phyloP scores from a whole-genome alignment of 2,797 vertebrate genomes.

The Anguilla obscura region DNA sequence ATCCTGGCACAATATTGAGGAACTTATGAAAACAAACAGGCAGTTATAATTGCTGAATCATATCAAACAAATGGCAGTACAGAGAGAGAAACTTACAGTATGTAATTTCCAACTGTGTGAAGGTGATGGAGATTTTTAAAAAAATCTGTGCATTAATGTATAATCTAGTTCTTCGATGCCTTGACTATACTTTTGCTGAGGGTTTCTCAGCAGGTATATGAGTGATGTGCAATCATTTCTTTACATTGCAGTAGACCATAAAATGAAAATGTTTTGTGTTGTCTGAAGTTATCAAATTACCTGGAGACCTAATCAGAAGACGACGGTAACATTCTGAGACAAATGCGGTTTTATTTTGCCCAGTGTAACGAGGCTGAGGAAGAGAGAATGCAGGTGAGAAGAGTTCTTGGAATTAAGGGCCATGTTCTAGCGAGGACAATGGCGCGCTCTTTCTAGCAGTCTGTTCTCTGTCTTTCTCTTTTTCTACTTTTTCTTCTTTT shows the following conservation, averaged over 20 bases:
- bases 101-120: neutral
- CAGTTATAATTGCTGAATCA: neutral
- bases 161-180: neutral
- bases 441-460: slow-evolving; percentile 42
- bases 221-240: neutral
- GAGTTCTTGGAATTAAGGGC: slow-evolving; percentile 16
- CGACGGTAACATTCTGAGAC: neutral
- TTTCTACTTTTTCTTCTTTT: slow-evolving; percentile 38
- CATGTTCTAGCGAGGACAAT: slow-evolving; percentile 27
- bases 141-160: neutral
- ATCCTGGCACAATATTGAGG: neutral
- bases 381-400: slow-evolving; percentile 31
- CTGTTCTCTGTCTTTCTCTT: slow-evolving; percentile 49
- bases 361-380: neutral
- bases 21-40: neutral
- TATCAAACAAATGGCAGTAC: neutral
- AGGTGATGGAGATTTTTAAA: neutral
- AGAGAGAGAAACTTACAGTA: neutral
- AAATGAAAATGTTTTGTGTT: neutral
- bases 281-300: neutral
- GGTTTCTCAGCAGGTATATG: slow-evolving; percentile 26
- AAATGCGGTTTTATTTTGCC: neutral
- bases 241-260: neutral
- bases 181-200: slow-evolving; percentile 8
- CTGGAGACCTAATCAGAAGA: neutral